phyloP scores from a whole-genome alignment of 2,888 invertebrate genomes.

The Xestia c-nigrum region DNA sequence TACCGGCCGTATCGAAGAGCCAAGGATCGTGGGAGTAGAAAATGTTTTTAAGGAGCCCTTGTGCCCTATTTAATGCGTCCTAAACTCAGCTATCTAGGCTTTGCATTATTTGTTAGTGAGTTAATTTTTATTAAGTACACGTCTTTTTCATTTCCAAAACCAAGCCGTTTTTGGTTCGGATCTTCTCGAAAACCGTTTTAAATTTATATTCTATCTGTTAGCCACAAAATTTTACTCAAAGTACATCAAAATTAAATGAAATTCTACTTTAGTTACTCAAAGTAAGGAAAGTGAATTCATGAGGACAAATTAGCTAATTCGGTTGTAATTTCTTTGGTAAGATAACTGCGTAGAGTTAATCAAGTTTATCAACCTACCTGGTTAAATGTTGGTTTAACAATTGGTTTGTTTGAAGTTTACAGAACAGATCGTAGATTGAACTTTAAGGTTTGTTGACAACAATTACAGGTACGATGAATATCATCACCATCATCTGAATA shows the following conservation, averaged over 20 bases:
- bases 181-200: neutral
- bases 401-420: neutral
- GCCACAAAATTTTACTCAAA: neutral
- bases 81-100: neutral
- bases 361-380: neutral
- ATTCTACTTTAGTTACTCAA: neutral
- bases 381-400: neutral
- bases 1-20: neutral
- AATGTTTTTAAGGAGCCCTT: neutral
- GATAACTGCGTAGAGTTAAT: neutral
- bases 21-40: neutral
- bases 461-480: neutral
- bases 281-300: slow-evolving; percentile 6
- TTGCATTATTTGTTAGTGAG: neutral
- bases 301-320: slow-evolving; percentile 6
- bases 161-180: neutral
- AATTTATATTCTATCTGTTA: neutral
- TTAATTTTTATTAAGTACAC: neutral
- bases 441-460: neutral
- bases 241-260: neutral
- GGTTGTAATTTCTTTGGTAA: slow-evolving; percentile 2
- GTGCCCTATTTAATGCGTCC: neutral
- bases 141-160: too few relatives aligned
- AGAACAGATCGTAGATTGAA: neutral
- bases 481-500: neutral